Evolutionary conservation across 2,888 invertebrate genomes (phyloP).

Genomic region (Criorhina ranunculi): DNA sequence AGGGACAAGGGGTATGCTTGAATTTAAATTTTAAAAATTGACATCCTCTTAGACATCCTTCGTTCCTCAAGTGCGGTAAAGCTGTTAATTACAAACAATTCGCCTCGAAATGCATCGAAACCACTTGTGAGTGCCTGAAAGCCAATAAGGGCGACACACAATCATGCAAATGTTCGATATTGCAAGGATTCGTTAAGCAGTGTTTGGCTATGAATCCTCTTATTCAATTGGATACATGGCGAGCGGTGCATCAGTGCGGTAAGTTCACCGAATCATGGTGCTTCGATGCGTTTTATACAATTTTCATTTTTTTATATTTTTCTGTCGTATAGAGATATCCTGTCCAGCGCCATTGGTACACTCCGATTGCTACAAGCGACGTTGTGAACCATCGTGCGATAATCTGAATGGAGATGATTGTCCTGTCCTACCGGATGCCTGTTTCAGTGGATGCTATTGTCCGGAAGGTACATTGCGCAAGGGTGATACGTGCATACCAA

Average conservation of each 20-base stretch:
- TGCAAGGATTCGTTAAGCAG: conserved; percentile 90
- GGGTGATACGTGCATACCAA: conserved; percentile 89
- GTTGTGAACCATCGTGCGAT: conserved; percentile 92
- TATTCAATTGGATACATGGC: conserved; percentile 89
- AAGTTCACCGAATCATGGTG: conserved; percentile 77
- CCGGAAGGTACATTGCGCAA: conserved; percentile 90
- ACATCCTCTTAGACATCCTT: conserved; percentile 85
- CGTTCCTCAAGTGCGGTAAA: conserved; percentile 88
- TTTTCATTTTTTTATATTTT: conserved; percentile 51
- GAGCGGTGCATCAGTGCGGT: conserved; percentile 88
- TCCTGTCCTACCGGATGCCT: conserved; percentile 87
- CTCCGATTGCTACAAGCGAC: conserved; percentile 91
- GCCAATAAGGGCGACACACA: conserved; percentile 84
- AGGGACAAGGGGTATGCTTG: background rate
- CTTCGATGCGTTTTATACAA: background rate
- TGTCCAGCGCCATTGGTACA: conserved; percentile 87
- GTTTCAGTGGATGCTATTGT: conserved; percentile 94
- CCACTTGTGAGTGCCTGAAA: conserved; percentile 90
- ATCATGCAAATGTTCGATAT: conserved; percentile 89
- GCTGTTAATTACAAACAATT: conserved; percentile 89
- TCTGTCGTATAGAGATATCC: conserved; percentile 51
- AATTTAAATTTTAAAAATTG: background rate
- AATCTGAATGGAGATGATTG: conserved; percentile 87
- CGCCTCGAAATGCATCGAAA: conserved; percentile 90
- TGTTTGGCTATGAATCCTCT: conserved; percentile 88